These are phyloP conservation scores for Nephrocerus scutellatus DNA, from an alignment of 2,888 invertebrate genomes.

Conservation along the genomic window DNA sequence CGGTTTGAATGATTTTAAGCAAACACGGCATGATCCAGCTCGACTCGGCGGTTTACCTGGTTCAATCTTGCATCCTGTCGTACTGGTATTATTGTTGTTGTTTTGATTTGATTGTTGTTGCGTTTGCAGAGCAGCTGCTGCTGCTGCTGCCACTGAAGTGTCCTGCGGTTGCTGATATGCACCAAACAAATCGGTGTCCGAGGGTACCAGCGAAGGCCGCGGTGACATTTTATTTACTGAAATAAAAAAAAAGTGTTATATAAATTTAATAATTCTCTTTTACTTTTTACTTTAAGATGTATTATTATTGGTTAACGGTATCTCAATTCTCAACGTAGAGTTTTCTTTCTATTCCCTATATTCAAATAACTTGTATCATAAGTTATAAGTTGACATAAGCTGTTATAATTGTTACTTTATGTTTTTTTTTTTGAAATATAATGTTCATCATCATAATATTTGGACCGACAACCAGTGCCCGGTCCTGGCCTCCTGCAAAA, in stretches of 20 bases:
- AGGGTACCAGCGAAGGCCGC: slow-evolving; percentile 54
- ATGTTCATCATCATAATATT: no score
- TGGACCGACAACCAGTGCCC: no score
- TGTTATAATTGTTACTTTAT: no score
- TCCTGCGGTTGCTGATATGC: slow-evolving; percentile 36
- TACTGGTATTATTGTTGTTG: slow-evolving; percentile 42
- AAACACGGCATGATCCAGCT: slow-evolving; percentile 72
- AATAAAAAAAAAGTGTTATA: slow-evolving; percentile 26
- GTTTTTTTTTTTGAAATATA: no score
- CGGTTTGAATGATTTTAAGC: slow-evolving; percentile 80
- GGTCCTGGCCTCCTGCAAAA: no score
- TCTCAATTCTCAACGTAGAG: no score
- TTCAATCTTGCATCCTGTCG: slow-evolving; percentile 44
- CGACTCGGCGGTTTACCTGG: slow-evolving; percentile 68
- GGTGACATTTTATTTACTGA: slow-evolving; percentile 67
- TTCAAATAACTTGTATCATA: no score
- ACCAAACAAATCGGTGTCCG: slow-evolving; percentile 41
- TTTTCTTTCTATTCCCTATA: no score
- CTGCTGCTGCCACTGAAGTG: slow-evolving; percentile 35
- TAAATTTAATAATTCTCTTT: not conserved
- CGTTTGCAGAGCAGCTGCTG: slow-evolving; percentile 34
- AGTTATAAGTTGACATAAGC: no score
- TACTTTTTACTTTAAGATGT: not conserved
- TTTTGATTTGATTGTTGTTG: slow-evolving; percentile 46
- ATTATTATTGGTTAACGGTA: no score